A percentile compares a stretch with the other conserved stretches of the same genome.
Evolutionary conservation across 1,140 invertebrate species (phyloP).

Genomic region (Ostrea denselamellosa): DNA sequence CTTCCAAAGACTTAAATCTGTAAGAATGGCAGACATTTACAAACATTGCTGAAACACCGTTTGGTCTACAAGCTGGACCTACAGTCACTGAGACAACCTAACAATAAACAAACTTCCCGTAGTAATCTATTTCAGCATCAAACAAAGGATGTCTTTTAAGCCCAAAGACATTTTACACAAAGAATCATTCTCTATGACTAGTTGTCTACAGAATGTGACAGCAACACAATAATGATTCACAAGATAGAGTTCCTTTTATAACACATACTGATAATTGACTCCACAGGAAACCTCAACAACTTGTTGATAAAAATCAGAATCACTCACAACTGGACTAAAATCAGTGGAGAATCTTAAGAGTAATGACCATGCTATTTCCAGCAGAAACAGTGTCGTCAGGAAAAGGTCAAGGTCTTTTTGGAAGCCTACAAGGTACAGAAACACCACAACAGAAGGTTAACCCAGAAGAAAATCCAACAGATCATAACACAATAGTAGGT

Average conservation of each 20-base stretch:
- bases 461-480: no score
- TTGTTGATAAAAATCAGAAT: neutral
- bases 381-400: no score
- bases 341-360: no score
- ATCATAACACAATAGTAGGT: no score
- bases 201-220: neutral
- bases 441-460: no score
- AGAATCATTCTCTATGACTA: neutral
- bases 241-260: neutral
- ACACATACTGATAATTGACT: neutral
- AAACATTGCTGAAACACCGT: neutral
- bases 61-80: neutral
- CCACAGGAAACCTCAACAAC: neutral
- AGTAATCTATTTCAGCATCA: neutral
- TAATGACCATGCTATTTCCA: no score
- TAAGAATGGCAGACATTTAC: neutral
- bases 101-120: neutral
- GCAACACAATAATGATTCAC: neutral
- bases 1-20: neutral
- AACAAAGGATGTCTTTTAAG: conserved; percentile 14
- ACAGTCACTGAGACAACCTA: neutral
- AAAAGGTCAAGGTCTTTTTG: no score
- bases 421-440: no score
- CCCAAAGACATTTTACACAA: neutral
- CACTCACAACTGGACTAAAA: neutral